Percentiles rank a stretch among this genome's conserved stretches.
These are phyloP conservation scores for Phyto melanocephala DNA, from an alignment of 2,888 invertebrate genomes.

Conservation along the genomic window DNA sequence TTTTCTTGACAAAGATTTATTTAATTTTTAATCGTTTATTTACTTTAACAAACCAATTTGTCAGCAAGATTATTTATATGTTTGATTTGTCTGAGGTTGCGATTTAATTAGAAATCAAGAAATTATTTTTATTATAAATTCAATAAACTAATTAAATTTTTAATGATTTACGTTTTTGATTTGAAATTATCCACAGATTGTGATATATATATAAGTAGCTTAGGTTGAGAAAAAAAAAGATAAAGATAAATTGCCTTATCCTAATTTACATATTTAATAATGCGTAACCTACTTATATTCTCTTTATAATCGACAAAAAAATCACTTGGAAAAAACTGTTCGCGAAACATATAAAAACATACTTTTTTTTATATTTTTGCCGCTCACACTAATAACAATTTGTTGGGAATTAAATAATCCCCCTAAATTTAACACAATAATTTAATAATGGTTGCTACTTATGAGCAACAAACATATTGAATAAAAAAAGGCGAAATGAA, in stretches of 20 bases:
- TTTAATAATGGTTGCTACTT: no score
- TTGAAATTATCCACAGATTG: no score
- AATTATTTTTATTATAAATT: not conserved
- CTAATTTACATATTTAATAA: not conserved
- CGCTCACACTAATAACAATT: slow-evolving; percentile 4
- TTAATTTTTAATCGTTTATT: not conserved
- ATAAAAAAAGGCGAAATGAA: no score
- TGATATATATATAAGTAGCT: no score
- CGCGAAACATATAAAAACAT: not conserved
- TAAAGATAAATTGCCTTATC: not conserved
- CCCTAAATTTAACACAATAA: slow-evolving; percentile 40
- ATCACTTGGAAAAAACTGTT: slow-evolving; percentile 25
- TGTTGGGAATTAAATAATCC: not conserved
- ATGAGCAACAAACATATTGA: no score
- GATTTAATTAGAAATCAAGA: not conserved
- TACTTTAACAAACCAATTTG: slow-evolving; percentile 9
- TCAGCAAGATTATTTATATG: not conserved
- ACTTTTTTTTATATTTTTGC: slow-evolving; percentile 18
- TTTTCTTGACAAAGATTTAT: not conserved
- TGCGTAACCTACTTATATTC: not conserved
- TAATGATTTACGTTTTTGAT: no score
- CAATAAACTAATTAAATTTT: not conserved
- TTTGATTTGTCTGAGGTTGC: not conserved
- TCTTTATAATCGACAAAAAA: not conserved
- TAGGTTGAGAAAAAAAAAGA: not conserved